These are phyloP conservation scores for Diploscapter pachys DNA, from an alignment of 1,140 invertebrate species.

Conservation along the genomic window DNA sequence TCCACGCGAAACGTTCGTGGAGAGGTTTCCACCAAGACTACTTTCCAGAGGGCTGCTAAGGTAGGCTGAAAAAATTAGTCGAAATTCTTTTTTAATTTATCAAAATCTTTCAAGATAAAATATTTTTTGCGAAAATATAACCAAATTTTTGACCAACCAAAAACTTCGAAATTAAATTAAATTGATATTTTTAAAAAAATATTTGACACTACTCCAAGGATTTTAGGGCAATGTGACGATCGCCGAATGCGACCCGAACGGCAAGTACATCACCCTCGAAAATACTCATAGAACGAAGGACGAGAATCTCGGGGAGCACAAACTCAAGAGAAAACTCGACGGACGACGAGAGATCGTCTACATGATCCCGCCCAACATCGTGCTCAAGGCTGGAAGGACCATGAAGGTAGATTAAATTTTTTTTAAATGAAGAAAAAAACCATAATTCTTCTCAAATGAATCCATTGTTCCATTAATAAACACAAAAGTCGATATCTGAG, in stretches of 20 bases:
- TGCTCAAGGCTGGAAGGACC: constrained; percentile 46
- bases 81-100: too few species aligned
- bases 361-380: constrained; percentile 52
- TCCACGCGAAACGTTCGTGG: constrained; percentile 60
- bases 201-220: too few species aligned
- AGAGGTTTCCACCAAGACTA: constrained; percentile 64
- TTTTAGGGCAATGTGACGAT: constrained; percentile 60
- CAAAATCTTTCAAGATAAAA: too few species aligned
- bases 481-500: too few species aligned
- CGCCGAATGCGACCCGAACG: constrained; percentile 62
- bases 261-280: constrained; percentile 64
- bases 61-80: not conserved
- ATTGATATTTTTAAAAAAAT: not conserved
- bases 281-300: constrained; percentile 60
- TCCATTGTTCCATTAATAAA: too few species aligned
- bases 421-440: not conserved
- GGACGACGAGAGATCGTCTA: constrained; percentile 57
- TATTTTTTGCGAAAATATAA: too few species aligned
- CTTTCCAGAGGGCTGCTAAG: constrained; percentile 60
- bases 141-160: not conserved
- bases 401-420: constrained; percentile 34
- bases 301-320: constrained; percentile 57
- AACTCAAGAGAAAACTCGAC: constrained; percentile 54
- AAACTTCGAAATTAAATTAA: constrained; percentile 31
- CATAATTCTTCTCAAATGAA: not conserved